Percentiles rank a stretch among this genome's conserved stretches.
phyloP scores from a whole-genome alignment of 2,888 invertebrate genomes.

The Cepaea hortensis region DNA sequence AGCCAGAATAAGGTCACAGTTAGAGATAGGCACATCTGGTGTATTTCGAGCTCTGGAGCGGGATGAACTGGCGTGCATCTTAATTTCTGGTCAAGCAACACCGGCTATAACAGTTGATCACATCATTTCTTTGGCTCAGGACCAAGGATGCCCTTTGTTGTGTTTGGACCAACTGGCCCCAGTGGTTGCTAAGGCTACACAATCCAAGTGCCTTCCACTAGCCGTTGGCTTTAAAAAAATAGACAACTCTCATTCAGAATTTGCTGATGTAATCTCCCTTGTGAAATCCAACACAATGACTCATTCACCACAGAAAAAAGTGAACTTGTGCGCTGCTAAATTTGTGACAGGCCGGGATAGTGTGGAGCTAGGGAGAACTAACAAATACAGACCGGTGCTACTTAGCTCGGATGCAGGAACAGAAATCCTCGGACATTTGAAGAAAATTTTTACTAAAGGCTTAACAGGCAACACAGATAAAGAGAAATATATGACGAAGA shows the following conservation, averaged over 20 bases:
- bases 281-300: neutral
- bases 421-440: slow-evolving; percentile 24
- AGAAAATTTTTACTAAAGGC: slow-evolving; percentile 17
- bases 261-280: slow-evolving; percentile 39
- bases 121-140: slow-evolving; percentile 54
- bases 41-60: slow-evolving; percentile 55
- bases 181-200: slow-evolving; percentile 25
- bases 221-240: slow-evolving; percentile 42
- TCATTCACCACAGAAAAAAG: neutral
- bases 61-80: slow-evolving; percentile 53
- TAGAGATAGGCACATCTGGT: slow-evolving; percentile 53
- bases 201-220: slow-evolving; percentile 40
- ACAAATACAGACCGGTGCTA: neutral
- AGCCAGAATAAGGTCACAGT: slow-evolving; percentile 48
- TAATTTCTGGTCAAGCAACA: slow-evolving; percentile 54
- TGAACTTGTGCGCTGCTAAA: neutral
- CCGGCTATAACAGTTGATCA: slow-evolving; percentile 53
- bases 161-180: slow-evolving; percentile 33
- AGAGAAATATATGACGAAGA: slow-evolving; percentile 41
- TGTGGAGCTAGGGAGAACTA: neutral
- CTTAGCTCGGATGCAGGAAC: neutral
- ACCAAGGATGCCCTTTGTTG: slow-evolving; percentile 43
- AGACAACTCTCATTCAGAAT: slow-evolving; percentile 20
- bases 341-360: neutral
- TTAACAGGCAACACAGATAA: slow-evolving; percentile 3